Percentiles rank a stretch among this genome's conserved stretches.
Conservation (phyloP, 2,797 vertebrate genomes). For the Macropus fuliginosus region DNA sequence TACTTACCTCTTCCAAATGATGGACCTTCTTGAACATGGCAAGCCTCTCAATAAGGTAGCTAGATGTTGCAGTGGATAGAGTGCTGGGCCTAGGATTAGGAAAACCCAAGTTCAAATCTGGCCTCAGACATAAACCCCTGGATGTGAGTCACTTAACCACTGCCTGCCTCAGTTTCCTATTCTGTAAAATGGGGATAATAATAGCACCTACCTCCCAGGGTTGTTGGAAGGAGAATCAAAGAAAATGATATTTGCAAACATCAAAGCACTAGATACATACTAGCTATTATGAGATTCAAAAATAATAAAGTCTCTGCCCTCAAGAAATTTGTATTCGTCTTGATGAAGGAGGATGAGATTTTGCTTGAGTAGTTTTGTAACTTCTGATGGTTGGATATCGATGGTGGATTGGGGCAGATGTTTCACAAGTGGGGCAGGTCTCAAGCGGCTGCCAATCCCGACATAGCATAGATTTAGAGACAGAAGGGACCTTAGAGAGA, state of each 20-base stretch:
- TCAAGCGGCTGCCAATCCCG: too few relatives aligned
- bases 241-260: background rate
- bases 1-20: background rate
- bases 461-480: too few relatives aligned
- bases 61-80: background rate
- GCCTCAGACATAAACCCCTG: background rate
- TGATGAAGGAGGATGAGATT: background rate
- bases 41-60: background rate
- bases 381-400: background rate
- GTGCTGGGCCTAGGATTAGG: background rate
- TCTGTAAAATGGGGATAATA: background rate
- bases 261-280: background rate
- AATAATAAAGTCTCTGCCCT: background rate
- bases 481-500: too few relatives aligned
- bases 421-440: too few relatives aligned
- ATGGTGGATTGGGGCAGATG: too few relatives aligned
- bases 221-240: background rate
- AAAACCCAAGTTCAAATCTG: background rate
- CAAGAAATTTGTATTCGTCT: background rate
- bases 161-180: background rate
- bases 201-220: background rate
- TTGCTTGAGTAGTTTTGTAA: background rate
- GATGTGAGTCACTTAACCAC: background rate
- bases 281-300: background rate
- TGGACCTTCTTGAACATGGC: background rate